These are phyloP conservation scores for Oxycera nigricornis DNA, from an alignment of 2,888 invertebrate species.

Conservation along the genomic window DNA sequence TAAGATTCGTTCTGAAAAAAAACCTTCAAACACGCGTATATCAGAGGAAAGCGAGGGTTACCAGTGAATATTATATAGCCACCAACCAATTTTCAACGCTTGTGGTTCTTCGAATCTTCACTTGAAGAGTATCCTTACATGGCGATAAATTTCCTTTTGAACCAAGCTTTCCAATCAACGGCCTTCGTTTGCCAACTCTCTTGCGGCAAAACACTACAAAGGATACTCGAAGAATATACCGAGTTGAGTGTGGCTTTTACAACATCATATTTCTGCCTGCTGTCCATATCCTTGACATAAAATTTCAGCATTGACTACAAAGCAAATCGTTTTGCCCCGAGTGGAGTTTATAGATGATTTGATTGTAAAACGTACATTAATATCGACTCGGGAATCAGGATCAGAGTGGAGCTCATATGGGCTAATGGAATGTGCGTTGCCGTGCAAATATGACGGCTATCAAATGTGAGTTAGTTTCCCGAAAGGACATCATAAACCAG, in stretches of 20 bases:
- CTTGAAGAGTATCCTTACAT: too few species aligned
- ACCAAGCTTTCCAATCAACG: too few species aligned
- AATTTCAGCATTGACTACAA: not conserved
- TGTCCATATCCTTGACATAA: not conserved
- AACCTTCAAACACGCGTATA: too few species aligned
- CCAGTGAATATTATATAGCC: too few species aligned
- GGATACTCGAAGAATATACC: not conserved
- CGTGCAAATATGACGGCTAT: conserved; percentile 13
- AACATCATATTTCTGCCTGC: not conserved
- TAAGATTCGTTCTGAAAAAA: too few species aligned
- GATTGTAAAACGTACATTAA: not conserved
- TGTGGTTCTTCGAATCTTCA: too few species aligned
- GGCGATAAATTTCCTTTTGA: too few species aligned
- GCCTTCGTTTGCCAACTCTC: not conserved
- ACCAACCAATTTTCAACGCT: too few species aligned
- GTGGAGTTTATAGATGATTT: conserved; percentile 2
- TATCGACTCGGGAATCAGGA: not conserved
- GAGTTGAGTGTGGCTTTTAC: not conserved
- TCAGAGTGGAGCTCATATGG: not conserved
- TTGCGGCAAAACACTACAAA: not conserved
- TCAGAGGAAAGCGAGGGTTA: too few species aligned
- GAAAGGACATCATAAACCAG: conserved; percentile 9
- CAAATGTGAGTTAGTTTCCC: conserved; percentile 4
- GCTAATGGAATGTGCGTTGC: not conserved
- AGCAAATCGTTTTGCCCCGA: not conserved